These are phyloP conservation scores for Lepus townsendii DNA, from an alignment of 2,797 vertebrate species.

Conservation along the genomic window DNA sequence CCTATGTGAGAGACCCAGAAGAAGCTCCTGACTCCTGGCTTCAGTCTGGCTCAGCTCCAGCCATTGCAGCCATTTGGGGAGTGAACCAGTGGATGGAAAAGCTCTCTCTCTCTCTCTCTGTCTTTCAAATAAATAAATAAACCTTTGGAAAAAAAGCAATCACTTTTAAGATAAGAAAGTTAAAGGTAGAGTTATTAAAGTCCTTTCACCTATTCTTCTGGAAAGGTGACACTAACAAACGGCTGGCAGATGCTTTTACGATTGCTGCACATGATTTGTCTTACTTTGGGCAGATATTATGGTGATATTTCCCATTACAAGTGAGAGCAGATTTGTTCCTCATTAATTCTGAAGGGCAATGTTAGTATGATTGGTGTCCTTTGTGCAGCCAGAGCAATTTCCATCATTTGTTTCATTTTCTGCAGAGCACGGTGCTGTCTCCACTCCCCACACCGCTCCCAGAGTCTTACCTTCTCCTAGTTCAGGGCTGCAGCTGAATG, in stretches of 20 bases:
- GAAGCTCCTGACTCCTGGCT: too few species aligned
- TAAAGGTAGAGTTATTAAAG: not conserved
- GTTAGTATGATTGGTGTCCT: conserved; percentile 41
- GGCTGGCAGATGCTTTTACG: conserved; percentile 26
- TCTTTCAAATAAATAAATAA: too few species aligned
- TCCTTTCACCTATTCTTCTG: not conserved
- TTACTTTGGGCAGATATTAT: not conserved
- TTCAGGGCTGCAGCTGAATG: not conserved
- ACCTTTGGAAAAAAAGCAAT: not conserved
- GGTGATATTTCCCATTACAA: not conserved
- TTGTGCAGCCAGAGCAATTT: not conserved
- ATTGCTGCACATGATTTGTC: not conserved
- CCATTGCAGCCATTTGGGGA: too few species aligned
- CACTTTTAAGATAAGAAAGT: not conserved
- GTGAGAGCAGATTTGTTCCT: conserved; percentile 48
- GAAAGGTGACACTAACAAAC: not conserved
- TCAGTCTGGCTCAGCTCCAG: too few species aligned
- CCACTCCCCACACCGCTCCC: not conserved
- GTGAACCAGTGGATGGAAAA: too few species aligned
- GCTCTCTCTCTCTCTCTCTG: too few species aligned
- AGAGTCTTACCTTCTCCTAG: too few species aligned
- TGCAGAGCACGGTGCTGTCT: not conserved
- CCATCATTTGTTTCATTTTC: not conserved
- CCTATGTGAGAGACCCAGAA: too few species aligned
- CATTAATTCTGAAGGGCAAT: conserved; percentile 55